A percentile compares a stretch with the other conserved stretches of the same genome.
Evolutionary conservation across 2,888 invertebrate species (phyloP).

Genomic region (Trisateles emortualis): DNA sequence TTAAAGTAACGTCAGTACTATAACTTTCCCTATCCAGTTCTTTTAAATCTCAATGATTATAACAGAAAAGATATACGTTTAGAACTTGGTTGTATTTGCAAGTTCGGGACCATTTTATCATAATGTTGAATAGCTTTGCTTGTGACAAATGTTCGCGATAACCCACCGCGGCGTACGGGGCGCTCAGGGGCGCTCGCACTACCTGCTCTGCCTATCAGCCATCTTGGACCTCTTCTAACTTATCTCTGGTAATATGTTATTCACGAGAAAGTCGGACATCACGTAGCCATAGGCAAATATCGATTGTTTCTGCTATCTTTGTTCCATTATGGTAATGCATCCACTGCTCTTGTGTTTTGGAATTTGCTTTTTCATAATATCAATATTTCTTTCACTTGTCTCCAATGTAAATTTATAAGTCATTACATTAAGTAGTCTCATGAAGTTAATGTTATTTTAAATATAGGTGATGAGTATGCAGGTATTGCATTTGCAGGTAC

Average conservation of each 20-base stretch:
- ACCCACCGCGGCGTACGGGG: conserved; percentile 53
- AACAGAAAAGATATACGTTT: conserved; percentile 30
- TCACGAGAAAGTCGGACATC: conserved; percentile 61
- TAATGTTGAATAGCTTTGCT: conserved; percentile 54
- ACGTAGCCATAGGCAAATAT: conserved; percentile 46
- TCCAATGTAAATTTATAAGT: too few relatives aligned
- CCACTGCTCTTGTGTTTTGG: neutral
- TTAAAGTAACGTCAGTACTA: conserved; percentile 44
- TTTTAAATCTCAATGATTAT: conserved; percentile 25
- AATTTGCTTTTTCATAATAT: neutral
- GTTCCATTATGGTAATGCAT: conserved; percentile 15
- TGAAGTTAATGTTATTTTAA: too few relatives aligned
- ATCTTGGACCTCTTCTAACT: conserved; percentile 69
- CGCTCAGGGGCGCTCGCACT: conserved; percentile 42
- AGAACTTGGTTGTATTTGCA: conserved; percentile 37
- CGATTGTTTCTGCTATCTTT: conserved; percentile 36
- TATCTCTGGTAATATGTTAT: conserved; percentile 71
- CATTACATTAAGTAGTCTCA: too few relatives aligned
- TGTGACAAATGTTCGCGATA: conserved; percentile 66
- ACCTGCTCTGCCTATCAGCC: conserved; percentile 68
- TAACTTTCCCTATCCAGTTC: conserved; percentile 45
- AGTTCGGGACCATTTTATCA: conserved; percentile 55
- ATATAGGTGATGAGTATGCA: too few relatives aligned
- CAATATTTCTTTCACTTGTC: neutral
- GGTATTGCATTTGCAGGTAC: too few relatives aligned